phyloP scores from a whole-genome alignment of 1,140 invertebrate genomes.

The Frieseomelitta varia region DNA sequence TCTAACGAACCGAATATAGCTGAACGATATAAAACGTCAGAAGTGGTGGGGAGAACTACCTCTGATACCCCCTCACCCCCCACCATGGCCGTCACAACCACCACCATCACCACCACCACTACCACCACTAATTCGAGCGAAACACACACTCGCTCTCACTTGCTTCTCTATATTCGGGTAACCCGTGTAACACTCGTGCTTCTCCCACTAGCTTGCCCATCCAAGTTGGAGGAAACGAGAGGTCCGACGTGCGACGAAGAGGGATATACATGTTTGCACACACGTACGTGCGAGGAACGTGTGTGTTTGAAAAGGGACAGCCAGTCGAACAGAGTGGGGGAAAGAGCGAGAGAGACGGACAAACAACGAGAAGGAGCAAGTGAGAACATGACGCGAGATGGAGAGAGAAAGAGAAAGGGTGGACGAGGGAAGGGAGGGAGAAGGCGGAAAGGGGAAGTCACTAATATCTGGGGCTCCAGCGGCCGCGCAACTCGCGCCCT shows the following conservation, averaged over 20 bases:
- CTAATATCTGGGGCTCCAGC: constrained; percentile 79
- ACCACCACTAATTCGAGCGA: constrained; percentile 34
- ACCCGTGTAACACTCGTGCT: constrained; percentile 43
- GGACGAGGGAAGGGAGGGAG: neutral
- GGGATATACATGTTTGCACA: neutral
- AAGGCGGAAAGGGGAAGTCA: constrained; percentile 53
- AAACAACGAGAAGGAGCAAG: too few species aligned
- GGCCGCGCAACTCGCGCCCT: constrained; percentile 77
- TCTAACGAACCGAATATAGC: constrained; percentile 71
- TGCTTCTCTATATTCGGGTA: constrained; percentile 36
- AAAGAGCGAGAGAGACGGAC: neutral
- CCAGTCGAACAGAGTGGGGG: neutral
- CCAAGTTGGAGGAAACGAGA: constrained; percentile 39
- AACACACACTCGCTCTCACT: constrained; percentile 33
- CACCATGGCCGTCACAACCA: too few species aligned
- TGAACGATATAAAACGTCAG: constrained; percentile 67
- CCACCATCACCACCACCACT: too few species aligned
- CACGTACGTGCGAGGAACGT: neutral
- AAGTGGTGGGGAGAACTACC: constrained; percentile 27
- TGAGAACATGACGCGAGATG: neutral
- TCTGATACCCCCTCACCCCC: neutral
- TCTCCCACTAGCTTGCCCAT: constrained; percentile 55
- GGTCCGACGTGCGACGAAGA: constrained; percentile 6
- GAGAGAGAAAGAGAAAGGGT: neutral
- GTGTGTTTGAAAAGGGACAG: constrained; percentile 1